Conservation (phyloP, 92 coral and sea anemone species). For the Porites cylindrica region DNA sequence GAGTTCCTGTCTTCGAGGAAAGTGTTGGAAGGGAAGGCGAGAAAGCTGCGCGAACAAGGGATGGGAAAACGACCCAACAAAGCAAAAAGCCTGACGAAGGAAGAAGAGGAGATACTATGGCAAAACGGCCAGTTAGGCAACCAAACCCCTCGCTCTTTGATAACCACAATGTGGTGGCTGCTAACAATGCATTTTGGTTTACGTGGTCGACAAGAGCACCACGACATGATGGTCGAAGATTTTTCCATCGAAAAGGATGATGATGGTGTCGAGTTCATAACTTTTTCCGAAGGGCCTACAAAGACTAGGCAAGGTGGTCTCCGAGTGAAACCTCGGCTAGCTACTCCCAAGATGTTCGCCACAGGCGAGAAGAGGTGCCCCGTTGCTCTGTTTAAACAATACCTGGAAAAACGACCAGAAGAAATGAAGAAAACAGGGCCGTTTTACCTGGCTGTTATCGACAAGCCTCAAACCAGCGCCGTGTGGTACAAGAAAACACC, state of each 20-base stretch:
- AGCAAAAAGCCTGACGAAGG: no score
- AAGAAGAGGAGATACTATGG: neutral
- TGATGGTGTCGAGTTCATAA: slow-evolving; percentile 19
- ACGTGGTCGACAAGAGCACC: no score
- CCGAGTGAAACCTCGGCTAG: slow-evolving; percentile 18
- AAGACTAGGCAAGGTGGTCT: slow-evolving; percentile 57
- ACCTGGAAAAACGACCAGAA: slow-evolving; percentile 44
- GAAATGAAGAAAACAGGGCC: slow-evolving; percentile 51
- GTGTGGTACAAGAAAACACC: slow-evolving; percentile 62
- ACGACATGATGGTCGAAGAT: neutral
- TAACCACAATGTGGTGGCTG: no score
- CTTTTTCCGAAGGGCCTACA: slow-evolving; percentile 49
- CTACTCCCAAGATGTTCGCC: slow-evolving; percentile 57
- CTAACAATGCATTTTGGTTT: no score
- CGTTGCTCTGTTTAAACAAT: slow-evolving; percentile 34
- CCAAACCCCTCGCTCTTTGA: no score
- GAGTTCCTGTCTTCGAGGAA: neutral
- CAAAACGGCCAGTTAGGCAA: no score
- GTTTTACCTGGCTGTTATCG: slow-evolving; percentile 53
- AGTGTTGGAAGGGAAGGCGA: no score
- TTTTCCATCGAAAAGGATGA: slow-evolving; percentile 1
- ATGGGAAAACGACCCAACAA: neutral
- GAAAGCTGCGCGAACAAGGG: slow-evolving; percentile 1
- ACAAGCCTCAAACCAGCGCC: slow-evolving; percentile 29
- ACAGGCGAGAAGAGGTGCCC: slow-evolving; percentile 29